Evolutionary conservation across 2,797 vertebrate genomes (phyloP).

Genomic region (Sitta carolinensis): DNA sequence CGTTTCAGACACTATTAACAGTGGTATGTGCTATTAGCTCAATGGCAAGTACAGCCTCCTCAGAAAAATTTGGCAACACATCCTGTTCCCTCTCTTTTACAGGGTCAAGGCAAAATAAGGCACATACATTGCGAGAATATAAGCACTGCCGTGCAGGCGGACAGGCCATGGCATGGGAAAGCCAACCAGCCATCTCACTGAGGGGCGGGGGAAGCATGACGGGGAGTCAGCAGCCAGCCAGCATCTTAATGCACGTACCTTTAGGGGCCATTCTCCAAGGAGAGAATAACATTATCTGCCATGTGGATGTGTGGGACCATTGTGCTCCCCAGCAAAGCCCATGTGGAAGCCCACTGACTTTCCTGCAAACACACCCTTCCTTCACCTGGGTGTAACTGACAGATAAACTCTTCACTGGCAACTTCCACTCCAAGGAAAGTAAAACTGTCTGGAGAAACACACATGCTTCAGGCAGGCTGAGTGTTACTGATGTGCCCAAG

Average conservation of each 20-base stretch:
- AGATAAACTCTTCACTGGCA: neutral
- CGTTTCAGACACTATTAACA: conserved; percentile 78
- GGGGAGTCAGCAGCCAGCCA: neutral
- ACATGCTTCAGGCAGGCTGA: neutral
- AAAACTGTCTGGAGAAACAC: neutral
- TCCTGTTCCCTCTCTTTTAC: conserved; percentile 81
- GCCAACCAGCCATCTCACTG: neutral
- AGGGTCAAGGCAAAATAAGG: conserved; percentile 90
- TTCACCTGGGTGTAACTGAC: neutral
- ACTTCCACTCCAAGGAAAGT: neutral
- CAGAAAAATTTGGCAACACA: conserved; percentile 81
- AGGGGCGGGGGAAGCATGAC: neutral
- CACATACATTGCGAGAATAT: conserved; percentile 86
- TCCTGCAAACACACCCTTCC: neutral
- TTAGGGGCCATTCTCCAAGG: neutral
- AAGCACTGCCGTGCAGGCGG: conserved; percentile 64
- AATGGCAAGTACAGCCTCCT: conserved; percentile 15
- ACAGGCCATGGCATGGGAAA: neutral
- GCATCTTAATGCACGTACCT: neutral
- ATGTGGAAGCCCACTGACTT: neutral
- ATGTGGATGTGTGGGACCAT: neutral
- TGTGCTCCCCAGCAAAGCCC: neutral
- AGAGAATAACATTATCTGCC: neutral
- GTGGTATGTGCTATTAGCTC: conserved; percentile 56
- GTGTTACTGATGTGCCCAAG: neutral